Percentiles rank a stretch among this genome's conserved stretches.
These are phyloP conservation scores for Cyphomyrus discorhynchus DNA, from an alignment of 2,113 vertebrate species.

Conservation along the genomic window DNA sequence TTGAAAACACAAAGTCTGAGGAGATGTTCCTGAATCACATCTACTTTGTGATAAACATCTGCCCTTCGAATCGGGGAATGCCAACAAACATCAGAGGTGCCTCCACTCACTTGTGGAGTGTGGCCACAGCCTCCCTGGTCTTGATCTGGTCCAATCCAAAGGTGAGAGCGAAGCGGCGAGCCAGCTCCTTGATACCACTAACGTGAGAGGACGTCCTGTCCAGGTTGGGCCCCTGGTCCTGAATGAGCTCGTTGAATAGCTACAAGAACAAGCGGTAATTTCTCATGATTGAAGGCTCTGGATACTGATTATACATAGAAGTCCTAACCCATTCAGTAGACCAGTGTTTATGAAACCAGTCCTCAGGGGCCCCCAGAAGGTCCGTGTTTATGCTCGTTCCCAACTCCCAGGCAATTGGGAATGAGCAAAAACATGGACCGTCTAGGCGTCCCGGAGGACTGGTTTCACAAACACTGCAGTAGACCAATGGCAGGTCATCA, in stretches of 20 bases:
- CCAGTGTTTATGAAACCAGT: not conserved
- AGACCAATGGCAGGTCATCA: not conserved
- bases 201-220: conserved; percentile 95
- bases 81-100: not conserved
- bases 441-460: no score
- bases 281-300: not conserved
- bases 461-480: not conserved
- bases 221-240: conserved; percentile 94
- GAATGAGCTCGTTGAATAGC: conserved; percentile 95
- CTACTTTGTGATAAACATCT: not conserved
- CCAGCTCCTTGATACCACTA: conserved; percentile 94
- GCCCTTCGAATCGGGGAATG: not conserved
- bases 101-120: conserved; percentile 87
- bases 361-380: no score
- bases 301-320: not conserved
- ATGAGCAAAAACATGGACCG: no score
- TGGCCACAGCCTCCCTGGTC: conserved; percentile 94
- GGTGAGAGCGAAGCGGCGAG: conserved; percentile 92
- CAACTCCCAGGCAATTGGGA: no score
- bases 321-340: not conserved
- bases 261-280: conserved; percentile 43
- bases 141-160: conserved; percentile 98
- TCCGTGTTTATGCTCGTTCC: no score
- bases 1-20: not conserved
- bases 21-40: not conserved